These are phyloP conservation scores for Brachionus rotundiformis DNA, from an alignment of 1,140 invertebrate species.

Conservation along the genomic window DNA sequence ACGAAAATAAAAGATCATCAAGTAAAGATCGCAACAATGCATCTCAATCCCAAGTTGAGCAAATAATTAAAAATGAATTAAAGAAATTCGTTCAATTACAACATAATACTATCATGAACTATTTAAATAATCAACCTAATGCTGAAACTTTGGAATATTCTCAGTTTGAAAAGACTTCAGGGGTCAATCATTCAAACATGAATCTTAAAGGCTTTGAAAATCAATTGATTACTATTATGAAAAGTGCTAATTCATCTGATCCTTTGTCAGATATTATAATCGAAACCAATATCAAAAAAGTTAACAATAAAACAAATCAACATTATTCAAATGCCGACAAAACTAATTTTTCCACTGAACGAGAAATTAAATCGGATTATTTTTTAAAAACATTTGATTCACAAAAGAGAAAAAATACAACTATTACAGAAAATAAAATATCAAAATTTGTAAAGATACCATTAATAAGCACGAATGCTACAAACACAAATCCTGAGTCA, in stretches of 20 bases:
- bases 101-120: constrained; percentile 42
- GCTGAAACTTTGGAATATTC: not conserved
- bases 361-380: not conserved
- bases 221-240: not conserved
- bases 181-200: not conserved
- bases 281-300: constrained; percentile 42
- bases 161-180: not conserved
- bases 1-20: not conserved
- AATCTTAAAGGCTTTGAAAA: not conserved
- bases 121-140: constrained; percentile 3
- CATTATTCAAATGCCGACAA: not conserved
- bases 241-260: not conserved
- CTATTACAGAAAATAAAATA: not conserved
- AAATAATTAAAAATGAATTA: constrained; percentile 3
- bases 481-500: not conserved
- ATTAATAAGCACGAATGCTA: not conserved
- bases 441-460: constrained; percentile 36
- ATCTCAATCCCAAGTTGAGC: not conserved
- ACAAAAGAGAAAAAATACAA: not conserved
- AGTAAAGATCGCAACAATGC: not conserved
- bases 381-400: not conserved
- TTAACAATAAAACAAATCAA: not conserved
- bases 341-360: not conserved
- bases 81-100: constrained; percentile 44
- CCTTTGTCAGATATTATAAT: not conserved